phyloP scores from a whole-genome alignment of 2,113 vertebrate species.

The Cheilinus undulatus region DNA sequence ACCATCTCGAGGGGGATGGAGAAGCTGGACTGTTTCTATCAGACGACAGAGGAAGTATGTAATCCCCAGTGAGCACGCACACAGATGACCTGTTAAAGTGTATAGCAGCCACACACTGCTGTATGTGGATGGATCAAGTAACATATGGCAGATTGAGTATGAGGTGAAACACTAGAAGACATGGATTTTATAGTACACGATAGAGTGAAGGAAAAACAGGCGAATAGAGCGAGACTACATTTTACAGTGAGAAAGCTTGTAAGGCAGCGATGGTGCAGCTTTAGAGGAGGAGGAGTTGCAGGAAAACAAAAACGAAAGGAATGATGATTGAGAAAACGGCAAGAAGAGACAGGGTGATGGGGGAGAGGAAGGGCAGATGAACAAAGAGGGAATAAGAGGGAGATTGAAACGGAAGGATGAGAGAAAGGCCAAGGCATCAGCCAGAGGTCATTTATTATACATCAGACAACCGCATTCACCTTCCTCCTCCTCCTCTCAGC shows the following conservation, averaged over 20 bases:
- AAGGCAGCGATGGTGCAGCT: constrained; percentile 34
- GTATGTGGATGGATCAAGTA: constrained; percentile 14
- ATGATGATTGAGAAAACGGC: constrained; percentile 55
- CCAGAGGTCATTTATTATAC: constrained; percentile 76
- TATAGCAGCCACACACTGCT: constrained; percentile 15
- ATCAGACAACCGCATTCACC: constrained; percentile 49
- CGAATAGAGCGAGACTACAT: background rate
- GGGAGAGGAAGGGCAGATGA: background rate
- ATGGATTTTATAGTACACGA: background rate
- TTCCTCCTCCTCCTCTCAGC: constrained; percentile 13
- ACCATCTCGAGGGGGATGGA: constrained; percentile 27
- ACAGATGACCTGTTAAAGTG: constrained; percentile 13
- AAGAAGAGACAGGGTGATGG: constrained; percentile 12
- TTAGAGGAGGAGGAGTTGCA: background rate
- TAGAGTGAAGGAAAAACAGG: background rate
- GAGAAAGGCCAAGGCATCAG: constrained; percentile 54
- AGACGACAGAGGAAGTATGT: constrained; percentile 32
- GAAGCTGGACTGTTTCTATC: constrained; percentile 36
- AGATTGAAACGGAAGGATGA: constrained; percentile 34
- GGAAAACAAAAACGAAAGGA: constrained; percentile 29
- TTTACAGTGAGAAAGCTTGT: background rate
- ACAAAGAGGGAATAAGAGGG: constrained; percentile 19
- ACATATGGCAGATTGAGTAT: constrained; percentile 19
- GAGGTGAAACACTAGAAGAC: constrained; percentile 9
- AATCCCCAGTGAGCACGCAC: constrained; percentile 41